Evolutionary conservation across 2,113 vertebrate species (phyloP), one percentile per base, ranked within the genome.

Genomic region (Reinhardtius hippoglossoides): DNA sequence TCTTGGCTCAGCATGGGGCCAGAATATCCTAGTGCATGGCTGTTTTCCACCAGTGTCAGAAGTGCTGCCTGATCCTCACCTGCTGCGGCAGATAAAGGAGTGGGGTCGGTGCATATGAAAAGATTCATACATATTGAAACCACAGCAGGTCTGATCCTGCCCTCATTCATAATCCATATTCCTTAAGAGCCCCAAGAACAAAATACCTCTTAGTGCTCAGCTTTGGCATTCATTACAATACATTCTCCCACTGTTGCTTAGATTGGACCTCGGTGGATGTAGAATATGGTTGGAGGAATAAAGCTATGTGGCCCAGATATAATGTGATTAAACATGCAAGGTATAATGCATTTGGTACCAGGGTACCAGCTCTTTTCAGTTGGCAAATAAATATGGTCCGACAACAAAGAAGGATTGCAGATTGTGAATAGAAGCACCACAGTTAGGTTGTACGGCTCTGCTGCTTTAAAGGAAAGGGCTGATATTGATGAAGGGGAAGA

Each of bases 51-150:
- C 35, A n/a, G 20, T 65, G 63, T 79, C 70, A 81, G 86, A 74
- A 80, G 72, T 59, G 42, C 80, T 81, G 76, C 81, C 76, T 83
- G 78, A 55, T 71, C 75, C 66, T 81, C 84, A 89, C 93, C 91
- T 89, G 88, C 91, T 83, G 91, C 16, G 63, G 65, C 9, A 70
- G 48, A 93, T 87, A 93, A 89, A 88, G 84, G 85, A 65, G 59
- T 7, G 13, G 50, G 81, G 72, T 67, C 20, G 16, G 54, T 80
- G 86, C 81, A 90, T 75, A 90, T 89, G 76, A 90, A 93, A 91
- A 91, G 77, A 55, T 79, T 91, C 87, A 91, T 93, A 82, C 92
- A 94, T 92, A 92, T 89, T 92, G 85, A 92, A 93, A 88, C 87
- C 92, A 80, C 92, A 91, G 89, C 90, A 79, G 88, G 90, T 83